Evolutionary conservation across 2,888 invertebrate genomes (phyloP).

Genomic region (Cryptophagus acutangulus): DNA sequence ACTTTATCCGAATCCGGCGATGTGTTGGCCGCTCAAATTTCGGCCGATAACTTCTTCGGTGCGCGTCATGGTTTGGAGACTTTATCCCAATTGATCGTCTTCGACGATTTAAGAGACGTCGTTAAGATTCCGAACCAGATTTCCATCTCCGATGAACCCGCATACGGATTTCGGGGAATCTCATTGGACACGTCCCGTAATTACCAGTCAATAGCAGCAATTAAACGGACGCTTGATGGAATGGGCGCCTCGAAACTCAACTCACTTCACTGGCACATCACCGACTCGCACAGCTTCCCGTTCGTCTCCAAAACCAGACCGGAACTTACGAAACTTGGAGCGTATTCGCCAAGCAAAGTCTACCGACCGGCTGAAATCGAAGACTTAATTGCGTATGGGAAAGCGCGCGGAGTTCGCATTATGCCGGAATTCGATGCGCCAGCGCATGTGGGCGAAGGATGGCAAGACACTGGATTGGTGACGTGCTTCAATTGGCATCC

Average conservation of each 20-base stretch:
- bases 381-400: constrained; percentile 29
- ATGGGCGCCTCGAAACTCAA: constrained; percentile 90
- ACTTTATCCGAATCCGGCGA: constrained; percentile 45
- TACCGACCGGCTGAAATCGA: constrained; percentile 45
- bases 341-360: constrained; percentile 68
- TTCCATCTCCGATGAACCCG: constrained; percentile 69
- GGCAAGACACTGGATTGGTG: constrained; percentile 67
- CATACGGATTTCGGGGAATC: constrained; percentile 73
- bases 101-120: constrained; percentile 58
- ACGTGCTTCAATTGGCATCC: constrained; percentile 71
- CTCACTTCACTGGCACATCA: constrained; percentile 92
- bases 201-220: constrained; percentile 67
- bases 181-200: constrained; percentile 84
- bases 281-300: constrained; percentile 92
- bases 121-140: constrained; percentile 61
- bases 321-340: constrained; percentile 68
- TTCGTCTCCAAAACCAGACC: constrained; percentile 72
- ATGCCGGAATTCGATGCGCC: constrained; percentile 91
- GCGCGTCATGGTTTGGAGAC: constrained; percentile 65
- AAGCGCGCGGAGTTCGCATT: constrained; percentile 69
- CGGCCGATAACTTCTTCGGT: constrained; percentile 61
- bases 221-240: constrained; percentile 74
- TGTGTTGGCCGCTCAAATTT: constrained; percentile 55
- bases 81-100: constrained; percentile 61
- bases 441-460: constrained; percentile 83